These are phyloP conservation scores for Spisula subtruncata DNA, from an alignment of 2,888 invertebrate species.

Conservation along the genomic window DNA sequence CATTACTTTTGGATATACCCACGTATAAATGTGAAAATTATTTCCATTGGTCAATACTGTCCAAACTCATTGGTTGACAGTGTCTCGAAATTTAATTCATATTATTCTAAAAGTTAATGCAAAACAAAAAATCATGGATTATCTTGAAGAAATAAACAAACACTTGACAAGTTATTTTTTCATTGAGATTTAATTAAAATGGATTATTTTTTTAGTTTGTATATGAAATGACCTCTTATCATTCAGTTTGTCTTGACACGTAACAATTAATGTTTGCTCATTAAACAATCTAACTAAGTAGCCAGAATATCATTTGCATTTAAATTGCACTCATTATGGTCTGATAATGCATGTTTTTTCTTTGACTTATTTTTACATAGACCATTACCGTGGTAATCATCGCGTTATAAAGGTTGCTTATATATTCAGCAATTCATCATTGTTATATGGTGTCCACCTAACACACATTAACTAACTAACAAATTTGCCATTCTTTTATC, in stretches of 20 bases:
- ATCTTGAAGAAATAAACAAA: no score
- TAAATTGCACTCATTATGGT: conserved; percentile 15
- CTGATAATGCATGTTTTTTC: conserved; percentile 6
- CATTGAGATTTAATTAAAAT: no score
- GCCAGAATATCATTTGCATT: neutral
- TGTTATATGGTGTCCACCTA: conserved; percentile 29
- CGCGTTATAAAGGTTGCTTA: conserved; percentile 7
- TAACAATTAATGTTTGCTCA: conserved; percentile 4
- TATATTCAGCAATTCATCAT: conserved; percentile 20
- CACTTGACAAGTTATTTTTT: no score
- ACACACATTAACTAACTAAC: neutral
- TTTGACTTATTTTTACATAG: neutral
- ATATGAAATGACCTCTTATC: no score
- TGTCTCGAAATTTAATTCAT: no score
- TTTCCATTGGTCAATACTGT: no score
- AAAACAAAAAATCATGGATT: no score
- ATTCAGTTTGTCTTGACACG: neutral
- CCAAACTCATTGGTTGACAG: no score
- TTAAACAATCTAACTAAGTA: neutral
- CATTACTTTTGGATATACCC: no score
- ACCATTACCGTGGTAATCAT: neutral
- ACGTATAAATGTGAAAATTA: no score
- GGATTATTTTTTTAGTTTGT: no score
- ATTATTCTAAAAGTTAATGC: no score
- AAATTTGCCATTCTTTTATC: neutral